Conservation (phyloP, 2,888 invertebrate species). For the Hemicrepidius hirtus region DNA sequence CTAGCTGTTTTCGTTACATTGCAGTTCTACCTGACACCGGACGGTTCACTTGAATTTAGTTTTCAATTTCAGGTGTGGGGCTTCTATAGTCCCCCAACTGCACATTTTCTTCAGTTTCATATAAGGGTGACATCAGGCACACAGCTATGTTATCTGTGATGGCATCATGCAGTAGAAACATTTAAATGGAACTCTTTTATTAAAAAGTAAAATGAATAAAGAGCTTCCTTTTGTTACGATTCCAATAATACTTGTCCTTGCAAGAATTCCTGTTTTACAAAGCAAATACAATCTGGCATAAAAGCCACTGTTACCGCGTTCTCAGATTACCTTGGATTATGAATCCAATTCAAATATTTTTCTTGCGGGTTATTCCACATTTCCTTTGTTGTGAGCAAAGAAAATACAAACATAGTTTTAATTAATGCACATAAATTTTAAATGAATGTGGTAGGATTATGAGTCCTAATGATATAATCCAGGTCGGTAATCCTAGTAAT, state of each 20-base stretch:
- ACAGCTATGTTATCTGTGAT: constrained; percentile 52
- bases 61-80: constrained; percentile 61
- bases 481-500: constrained; percentile 66
- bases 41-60: constrained; percentile 50
- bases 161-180: constrained; percentile 46
- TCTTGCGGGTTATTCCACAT: not conserved
- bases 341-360: constrained; percentile 26
- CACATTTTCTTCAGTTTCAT: constrained; percentile 58
- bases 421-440: constrained; percentile 64
- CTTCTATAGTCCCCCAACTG: constrained; percentile 53
- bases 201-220: constrained; percentile 31
- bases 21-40: constrained; percentile 41
- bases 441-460: constrained; percentile 66
- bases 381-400: constrained; percentile 30
- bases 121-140: constrained; percentile 55
- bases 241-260: constrained; percentile 24
- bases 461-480: constrained; percentile 68
- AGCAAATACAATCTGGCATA: constrained; percentile 1
- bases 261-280: constrained; percentile 4
- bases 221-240: constrained; percentile 31
- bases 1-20: constrained; percentile 40
- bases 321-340: constrained; percentile 2
- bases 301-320: constrained; percentile 7
- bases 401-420: constrained; percentile 45
- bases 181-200: constrained; percentile 34